Evolutionary conservation across 2,113 vertebrate species (phyloP).

Genomic region (Platichthys flesus): DNA sequence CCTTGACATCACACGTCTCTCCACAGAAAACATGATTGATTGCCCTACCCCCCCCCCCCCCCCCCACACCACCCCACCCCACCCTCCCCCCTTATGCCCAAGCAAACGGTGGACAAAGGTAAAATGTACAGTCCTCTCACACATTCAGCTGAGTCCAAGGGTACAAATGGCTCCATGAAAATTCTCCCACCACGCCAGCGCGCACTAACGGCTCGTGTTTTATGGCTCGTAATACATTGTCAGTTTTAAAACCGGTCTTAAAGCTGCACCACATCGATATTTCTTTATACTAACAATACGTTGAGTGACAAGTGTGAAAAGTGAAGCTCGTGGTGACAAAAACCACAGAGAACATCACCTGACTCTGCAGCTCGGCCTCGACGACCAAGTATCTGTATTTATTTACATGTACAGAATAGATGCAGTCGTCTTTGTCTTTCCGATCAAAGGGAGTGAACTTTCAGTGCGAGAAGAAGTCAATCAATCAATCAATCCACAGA

Average conservation of each 20-base stretch:
- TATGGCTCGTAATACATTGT: neutral
- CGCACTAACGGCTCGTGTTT: neutral
- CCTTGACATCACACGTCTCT: constrained; percentile 67
- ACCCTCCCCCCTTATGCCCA: neutral
- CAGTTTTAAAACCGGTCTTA: neutral
- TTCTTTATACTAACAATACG: neutral
- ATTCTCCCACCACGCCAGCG: neutral
- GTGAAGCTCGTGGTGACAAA: neutral
- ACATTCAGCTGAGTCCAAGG: constrained; percentile 18
- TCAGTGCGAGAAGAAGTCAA: constrained; percentile 49
- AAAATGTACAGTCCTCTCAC: constrained; percentile 43
- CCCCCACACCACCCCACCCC: constrained; percentile 1
- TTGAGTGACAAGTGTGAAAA: neutral
- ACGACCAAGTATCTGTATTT: constrained; percentile 13
- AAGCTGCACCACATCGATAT: constrained; percentile 2
- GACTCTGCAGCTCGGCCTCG: neutral
- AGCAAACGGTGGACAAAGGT: constrained; percentile 39
- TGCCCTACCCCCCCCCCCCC: constrained; percentile 6
- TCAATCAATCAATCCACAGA: constrained; percentile 58
- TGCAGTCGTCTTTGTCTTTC: constrained; percentile 16
- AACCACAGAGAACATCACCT: neutral
- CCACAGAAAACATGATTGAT: constrained; percentile 64
- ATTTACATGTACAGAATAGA: constrained; percentile 17
- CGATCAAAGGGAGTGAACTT: constrained; percentile 34
- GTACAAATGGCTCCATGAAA: constrained; percentile 9